Evolutionary conservation across 2,113 vertebrate genomes (phyloP).

Genomic region (Xyliphius kryptos): DNA sequence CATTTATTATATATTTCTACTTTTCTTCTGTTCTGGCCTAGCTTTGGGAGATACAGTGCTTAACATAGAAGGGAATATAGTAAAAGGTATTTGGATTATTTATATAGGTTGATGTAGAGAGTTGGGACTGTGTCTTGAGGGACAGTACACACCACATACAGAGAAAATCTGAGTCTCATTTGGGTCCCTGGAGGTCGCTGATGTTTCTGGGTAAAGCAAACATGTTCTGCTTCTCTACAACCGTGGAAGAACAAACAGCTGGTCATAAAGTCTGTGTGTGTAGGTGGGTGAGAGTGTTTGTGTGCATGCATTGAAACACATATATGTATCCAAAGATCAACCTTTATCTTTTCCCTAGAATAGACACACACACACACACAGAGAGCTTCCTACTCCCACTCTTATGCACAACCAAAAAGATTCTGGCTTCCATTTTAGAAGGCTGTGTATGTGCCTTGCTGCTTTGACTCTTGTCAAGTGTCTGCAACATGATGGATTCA

Average conservation of each 20-base stretch:
- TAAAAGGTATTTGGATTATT: not conserved
- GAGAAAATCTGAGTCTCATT: constrained; percentile 11
- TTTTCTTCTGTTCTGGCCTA: not conserved
- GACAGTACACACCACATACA: not conserved
- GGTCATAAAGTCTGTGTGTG: no score
- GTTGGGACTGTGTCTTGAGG: not conserved
- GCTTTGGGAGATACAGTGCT: not conserved
- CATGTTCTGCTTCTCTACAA: not conserved
- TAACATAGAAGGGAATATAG: constrained; percentile 6
- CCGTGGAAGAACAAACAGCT: constrained; percentile 24
- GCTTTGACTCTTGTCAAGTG: constrained; percentile 29
- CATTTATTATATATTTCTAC: not conserved
- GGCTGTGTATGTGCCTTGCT: no score
- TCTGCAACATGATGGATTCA: constrained; percentile 36
- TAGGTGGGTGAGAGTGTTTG: no score
- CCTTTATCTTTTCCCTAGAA: no score
- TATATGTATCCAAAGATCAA: no score
- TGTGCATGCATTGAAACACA: no score
- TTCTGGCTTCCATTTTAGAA: no score
- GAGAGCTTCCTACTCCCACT: no score
- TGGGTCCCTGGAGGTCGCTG: constrained; percentile 4
- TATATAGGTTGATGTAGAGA: constrained; percentile 4
- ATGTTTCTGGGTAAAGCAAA: constrained; percentile 35
- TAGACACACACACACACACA: no score
- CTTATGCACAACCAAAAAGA: no score